Percentiles rank a stretch among this genome's conserved stretches.
phyloP scores from a whole-genome alignment of 2,113 vertebrate species.

The Elephantulus edwardii region DNA sequence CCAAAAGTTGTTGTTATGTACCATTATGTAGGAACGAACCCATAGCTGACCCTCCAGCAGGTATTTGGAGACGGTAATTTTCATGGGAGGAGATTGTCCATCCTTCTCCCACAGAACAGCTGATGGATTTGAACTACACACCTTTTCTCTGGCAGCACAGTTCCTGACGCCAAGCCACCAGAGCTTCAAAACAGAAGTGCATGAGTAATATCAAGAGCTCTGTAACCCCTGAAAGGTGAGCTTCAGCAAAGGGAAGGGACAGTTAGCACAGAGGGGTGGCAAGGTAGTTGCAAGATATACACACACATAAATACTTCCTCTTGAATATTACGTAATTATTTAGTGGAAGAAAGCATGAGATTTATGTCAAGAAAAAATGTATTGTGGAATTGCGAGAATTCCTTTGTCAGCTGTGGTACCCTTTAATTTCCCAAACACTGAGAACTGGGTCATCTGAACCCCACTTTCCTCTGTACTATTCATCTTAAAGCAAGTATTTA shows the following conservation, averaged over 20 bases:
- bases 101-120: too few relatives aligned
- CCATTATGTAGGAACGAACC: too few relatives aligned
- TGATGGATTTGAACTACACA: too few relatives aligned
- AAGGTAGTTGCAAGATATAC: not conserved
- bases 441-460: not conserved
- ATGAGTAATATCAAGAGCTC: not conserved
- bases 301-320: not conserved
- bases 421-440: not conserved
- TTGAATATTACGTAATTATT: not conserved
- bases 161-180: too few relatives aligned
- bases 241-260: not conserved
- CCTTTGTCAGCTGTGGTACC: not conserved
- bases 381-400: not conserved
- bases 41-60: too few relatives aligned
- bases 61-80: too few relatives aligned
- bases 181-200: too few relatives aligned
- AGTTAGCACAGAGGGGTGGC: not conserved
- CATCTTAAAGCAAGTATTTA: constrained; percentile 29
- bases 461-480: not conserved
- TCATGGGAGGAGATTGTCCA: too few relatives aligned
- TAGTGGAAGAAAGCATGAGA: not conserved
- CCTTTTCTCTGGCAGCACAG: too few relatives aligned
- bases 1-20: too few relatives aligned
- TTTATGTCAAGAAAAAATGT: not conserved
- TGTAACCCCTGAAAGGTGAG: not conserved